These are phyloP conservation scores for Drosophila suzukii DNA, from an alignment of 1,140 invertebrate species.

Conservation along the genomic window DNA sequence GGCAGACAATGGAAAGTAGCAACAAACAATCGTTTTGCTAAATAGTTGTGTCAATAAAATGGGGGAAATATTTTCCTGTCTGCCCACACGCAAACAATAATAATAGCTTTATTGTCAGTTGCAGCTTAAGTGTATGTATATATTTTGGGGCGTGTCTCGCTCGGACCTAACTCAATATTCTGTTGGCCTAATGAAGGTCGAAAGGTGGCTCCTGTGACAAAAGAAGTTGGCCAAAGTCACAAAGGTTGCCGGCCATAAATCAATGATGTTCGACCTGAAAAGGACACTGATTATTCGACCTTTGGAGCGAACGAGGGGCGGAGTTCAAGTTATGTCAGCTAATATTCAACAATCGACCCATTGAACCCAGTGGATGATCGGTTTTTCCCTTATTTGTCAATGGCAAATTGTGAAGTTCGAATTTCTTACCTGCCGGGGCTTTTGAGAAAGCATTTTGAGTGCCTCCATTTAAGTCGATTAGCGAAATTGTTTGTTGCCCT, in stretches of 20 bases:
- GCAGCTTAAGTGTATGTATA: conserved; percentile 12
- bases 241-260: conserved; percentile 57
- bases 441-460: conserved; percentile 42
- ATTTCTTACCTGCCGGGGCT: conserved; percentile 31
- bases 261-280: conserved; percentile 54
- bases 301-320: background rate
- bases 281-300: conserved; percentile 49
- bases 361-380: conserved; percentile 25
- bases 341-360: conserved; percentile 26
- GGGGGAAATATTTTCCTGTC: conserved; percentile 3
- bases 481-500: conserved; percentile 65
- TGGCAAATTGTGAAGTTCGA: conserved; percentile 45
- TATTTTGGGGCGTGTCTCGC: conserved; percentile 15
- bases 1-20: conserved; percentile 23
- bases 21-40: conserved; percentile 51
- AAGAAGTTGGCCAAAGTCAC: conserved; percentile 20
- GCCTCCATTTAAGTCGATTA: conserved; percentile 53
- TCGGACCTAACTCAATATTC: conserved; percentile 36
- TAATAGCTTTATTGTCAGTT: conserved; percentile 33
- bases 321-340: conserved; percentile 44
- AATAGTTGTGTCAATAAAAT: conserved; percentile 56
- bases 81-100: conserved; percentile 14
- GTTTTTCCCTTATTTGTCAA: conserved; percentile 35
- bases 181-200: conserved; percentile 23
- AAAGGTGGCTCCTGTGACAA: conserved; percentile 46